Base-by-base conservation (phyloP, 2,888 invertebrate genomes). In the Brachylomia viminalis region DNA sequence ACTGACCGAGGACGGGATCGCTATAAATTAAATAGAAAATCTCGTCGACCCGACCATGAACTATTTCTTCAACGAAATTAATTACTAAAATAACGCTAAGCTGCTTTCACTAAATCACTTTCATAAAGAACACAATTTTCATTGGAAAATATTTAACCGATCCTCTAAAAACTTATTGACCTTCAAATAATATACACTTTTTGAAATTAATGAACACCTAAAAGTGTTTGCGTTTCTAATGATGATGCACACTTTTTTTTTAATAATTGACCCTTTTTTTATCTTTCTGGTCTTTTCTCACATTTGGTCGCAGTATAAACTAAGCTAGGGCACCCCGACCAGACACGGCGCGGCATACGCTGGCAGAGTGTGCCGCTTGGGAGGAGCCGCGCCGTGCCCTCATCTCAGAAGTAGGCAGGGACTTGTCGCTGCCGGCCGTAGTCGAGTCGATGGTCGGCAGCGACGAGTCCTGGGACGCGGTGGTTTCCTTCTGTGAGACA, bases 31-130 rank as follows among this genome's bases (percentile, higher is more conserved):
- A 79, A 80, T 75, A 79, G 70, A 80, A 73, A 84, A 79, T 78
- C 84, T 52, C 59, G 49, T 42, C 66, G 76, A 80, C 80, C 75
- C 72, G 67, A 75, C 88, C 86, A 69, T 88, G 87, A 80, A 73
- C 87, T 77, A 80, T 77, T 80, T 88, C 72, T 82, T 65, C 11
- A 33, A 67, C 49, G 62, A 70, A 80, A 82, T 82, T 79, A 77
- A 72, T 80, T 56, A 71, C 30, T 59, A 67, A 56, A 59, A n/a
- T n/a, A n/a, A 27, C 17, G 4, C 49, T 42, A 15, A 66, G 30
- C 33, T 30, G 49, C 13, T 66, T 71, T 54, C 15, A 27, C 38
- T 30, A 38, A 15, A 38, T 33, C 61, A 70, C 33, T 30, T 33
- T 27, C n/a, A 66, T 61, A 42, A 52, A 17, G 3, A 52, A 23